Base-by-base conservation (phyloP, 2,113 vertebrate genomes). In the Numenius arquata region DNA sequence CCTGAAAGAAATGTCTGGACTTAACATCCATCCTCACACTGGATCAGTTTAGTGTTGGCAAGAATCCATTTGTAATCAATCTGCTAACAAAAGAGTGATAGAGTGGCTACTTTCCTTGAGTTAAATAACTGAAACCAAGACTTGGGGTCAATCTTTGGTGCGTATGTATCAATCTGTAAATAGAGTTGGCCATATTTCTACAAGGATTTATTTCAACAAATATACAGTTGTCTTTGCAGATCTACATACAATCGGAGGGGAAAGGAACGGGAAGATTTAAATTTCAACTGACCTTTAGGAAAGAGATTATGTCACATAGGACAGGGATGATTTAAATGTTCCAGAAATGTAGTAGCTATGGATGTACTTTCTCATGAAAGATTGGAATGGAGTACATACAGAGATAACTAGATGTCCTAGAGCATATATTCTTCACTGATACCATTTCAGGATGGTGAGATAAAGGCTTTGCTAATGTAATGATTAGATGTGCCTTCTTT, bases 121-220 rank as follows among this genome's bases (percentile, higher is more conserved):
- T 92, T 92, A 92, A 95, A 72, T 72, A 89, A 65, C 29, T 90
- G 59, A 93, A 92, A 94, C 29, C 23, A 92, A 59, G 63, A 59
- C 85, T 71, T 93, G 32, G 34, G 55, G 38, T 84, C 73, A 80
- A 47, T 67, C 66, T 52, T 95, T 38, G 36, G 41, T 96, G 55
- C 13, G 12, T 53, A 43, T 66, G 8, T 80, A 59, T 82, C 68
- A 88, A 25, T 36, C 47, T 76, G n/a, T 84, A 94, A 63, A 91
- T 58, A 72, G 38, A 61, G 5, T 34, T 88, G 86, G 32, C 34
- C 30, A 29, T 32, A 34, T 68, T 85, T 81, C 27, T 89, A 36
- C 0, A 8, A 85, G 63, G 41, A 56, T 36, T 20, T 86, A 61
- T 71, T 95, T 94, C 68, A 66, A 84, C 41, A 95, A 74, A 63